A percentile compares a stretch with the other conserved stretches of the same genome.
Evolutionary conservation across 2,113 vertebrate genomes (phyloP).

Genomic region (Trichomycterus rosablanca): DNA sequence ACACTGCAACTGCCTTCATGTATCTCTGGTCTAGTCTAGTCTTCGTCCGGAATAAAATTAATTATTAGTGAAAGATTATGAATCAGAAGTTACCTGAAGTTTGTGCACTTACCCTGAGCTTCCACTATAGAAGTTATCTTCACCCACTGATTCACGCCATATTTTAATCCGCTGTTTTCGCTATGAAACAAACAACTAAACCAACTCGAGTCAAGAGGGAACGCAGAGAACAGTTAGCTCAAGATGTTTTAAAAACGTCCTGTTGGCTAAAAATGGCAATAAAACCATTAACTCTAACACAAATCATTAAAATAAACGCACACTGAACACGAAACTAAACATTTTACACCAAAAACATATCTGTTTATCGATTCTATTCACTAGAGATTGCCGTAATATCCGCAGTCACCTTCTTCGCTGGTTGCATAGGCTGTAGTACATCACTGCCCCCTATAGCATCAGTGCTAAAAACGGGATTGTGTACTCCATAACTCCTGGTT

Average conservation of each 20-base stretch:
- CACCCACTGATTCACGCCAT: conserved; percentile 39
- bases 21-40: too few relatives aligned
- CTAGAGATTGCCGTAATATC: conserved; percentile 41
- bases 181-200: conserved; percentile 36
- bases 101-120: neutral
- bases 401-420: conserved; percentile 38
- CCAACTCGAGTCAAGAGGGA: neutral
- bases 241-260: neutral
- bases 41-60: too few relatives aligned
- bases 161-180: conserved; percentile 32
- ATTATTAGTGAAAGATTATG: too few relatives aligned
- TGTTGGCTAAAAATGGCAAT: neutral
- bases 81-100: too few relatives aligned
- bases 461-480: neutral
- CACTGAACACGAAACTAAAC: neutral
- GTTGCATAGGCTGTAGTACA: neutral
- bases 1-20: too few relatives aligned
- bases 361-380: conserved; percentile 39
- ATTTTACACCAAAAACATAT: conserved; percentile 24
- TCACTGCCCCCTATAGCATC: conserved; percentile 27
- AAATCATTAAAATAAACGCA: neutral
- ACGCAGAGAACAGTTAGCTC: neutral
- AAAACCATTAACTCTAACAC: neutral
- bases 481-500: too few relatives aligned
- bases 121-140: neutral